Percentiles rank a stretch among this genome's conserved stretches.
Evolutionary conservation across 2,113 vertebrate species (phyloP).

Genomic region (Tachuris rubrigastra): DNA sequence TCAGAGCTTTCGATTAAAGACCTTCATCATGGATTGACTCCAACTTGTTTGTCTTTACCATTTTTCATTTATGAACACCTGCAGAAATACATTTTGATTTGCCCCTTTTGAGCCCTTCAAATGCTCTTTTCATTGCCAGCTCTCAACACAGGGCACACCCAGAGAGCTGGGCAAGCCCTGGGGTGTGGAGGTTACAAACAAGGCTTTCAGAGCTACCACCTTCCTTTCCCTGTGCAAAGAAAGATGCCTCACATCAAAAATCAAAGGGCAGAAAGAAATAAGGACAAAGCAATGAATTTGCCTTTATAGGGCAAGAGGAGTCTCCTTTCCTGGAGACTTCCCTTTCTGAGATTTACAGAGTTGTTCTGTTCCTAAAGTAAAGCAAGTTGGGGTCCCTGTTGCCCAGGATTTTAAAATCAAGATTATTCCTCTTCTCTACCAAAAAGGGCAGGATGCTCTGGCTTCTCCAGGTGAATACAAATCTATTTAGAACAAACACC

Average conservation of each 20-base stretch:
- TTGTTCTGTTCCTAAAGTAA: no score
- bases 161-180: not conserved
- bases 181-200: fast-evolving
- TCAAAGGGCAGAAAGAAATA: not conserved
- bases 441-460: not conserved
- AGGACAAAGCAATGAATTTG: not conserved
- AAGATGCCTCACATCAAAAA: not conserved
- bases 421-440: not conserved
- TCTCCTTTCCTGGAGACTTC: not conserved
- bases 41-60: not conserved
- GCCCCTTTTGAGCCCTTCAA: not conserved
- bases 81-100: not conserved
- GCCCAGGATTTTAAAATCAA: not conserved
- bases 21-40: not conserved
- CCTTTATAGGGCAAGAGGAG: not conserved
- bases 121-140: not conserved
- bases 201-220: not conserved
- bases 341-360: not conserved
- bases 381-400: not conserved
- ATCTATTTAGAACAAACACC: not conserved
- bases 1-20: not conserved
- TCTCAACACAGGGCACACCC: not conserved
- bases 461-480: not conserved
- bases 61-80: not conserved
- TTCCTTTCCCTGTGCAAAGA: not conserved